Conservation (phyloP, 2,113 vertebrate genomes). For the Macheiramphus alcinus region DNA sequence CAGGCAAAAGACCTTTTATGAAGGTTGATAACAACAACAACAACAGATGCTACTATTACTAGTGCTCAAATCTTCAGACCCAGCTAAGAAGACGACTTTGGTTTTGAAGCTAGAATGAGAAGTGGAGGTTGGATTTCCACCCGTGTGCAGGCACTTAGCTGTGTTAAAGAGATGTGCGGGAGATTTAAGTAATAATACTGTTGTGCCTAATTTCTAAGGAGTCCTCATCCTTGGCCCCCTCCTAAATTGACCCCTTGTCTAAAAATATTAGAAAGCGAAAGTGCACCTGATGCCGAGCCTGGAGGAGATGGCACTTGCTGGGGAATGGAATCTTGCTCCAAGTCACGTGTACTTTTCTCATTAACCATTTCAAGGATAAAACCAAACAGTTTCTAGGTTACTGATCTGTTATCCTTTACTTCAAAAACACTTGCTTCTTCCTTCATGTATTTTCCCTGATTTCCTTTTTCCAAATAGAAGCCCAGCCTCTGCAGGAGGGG, state of each 20-base stretch:
- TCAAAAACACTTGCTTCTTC: background rate
- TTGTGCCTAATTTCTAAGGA: background rate
- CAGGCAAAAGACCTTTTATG: background rate
- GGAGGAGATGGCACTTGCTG: background rate
- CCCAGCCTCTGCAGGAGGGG: background rate
- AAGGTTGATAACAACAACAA: background rate
- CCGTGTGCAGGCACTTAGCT: background rate
- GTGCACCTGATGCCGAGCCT: background rate
- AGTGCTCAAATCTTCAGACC: background rate
- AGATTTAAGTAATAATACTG: background rate
- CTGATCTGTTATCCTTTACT: background rate
- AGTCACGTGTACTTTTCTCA: background rate
- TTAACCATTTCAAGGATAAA: background rate
- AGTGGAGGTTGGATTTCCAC: background rate
- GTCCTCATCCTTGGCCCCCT: background rate
- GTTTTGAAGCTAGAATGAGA: background rate
- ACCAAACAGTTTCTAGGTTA: background rate
- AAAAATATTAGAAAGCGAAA: background rate
- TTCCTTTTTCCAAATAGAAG: background rate
- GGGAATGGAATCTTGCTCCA: background rate
- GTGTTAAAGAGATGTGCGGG: background rate
- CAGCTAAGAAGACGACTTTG: background rate
- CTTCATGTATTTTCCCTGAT: background rate
- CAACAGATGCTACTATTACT: background rate
- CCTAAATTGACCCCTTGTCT: background rate